These are phyloP conservation scores for Catharus ustulatus DNA, from an alignment of 2,797 vertebrate genomes.

Conservation along the genomic window DNA sequence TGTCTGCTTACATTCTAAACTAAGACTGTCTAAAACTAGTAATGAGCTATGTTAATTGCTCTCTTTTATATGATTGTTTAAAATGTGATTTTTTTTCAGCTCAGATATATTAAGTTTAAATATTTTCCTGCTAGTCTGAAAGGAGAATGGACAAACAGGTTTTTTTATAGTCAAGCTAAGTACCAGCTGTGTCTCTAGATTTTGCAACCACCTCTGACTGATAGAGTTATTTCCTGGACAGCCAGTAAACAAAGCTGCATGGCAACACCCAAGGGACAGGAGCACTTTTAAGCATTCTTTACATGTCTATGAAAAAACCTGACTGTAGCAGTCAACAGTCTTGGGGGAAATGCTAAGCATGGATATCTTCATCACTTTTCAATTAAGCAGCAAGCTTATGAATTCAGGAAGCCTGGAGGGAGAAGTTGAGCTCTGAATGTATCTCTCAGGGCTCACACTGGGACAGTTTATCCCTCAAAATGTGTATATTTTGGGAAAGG, in stretches of 20 bases:
- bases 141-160: background rate
- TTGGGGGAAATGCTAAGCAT: constrained; percentile 9
- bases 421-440: background rate
- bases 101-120: background rate
- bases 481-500: background rate
- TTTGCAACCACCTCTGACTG: background rate
- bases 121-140: background rate
- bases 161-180: background rate
- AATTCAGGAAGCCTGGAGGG: background rate
- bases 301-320: constrained; percentile 1
- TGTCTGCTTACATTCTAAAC: background rate
- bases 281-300: constrained; percentile 36
- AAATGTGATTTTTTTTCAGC: background rate
- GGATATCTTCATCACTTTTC: constrained; percentile 58
- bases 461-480: background rate
- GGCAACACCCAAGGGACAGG: background rate
- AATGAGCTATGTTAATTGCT: background rate
- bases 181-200: background rate
- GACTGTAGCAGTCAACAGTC: constrained; percentile 7
- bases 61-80: background rate
- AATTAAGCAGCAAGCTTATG: constrained; percentile 30
- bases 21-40: background rate
- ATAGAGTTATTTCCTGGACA: constrained; percentile 14
- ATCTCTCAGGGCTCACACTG: background rate
- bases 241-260: constrained; percentile 20